Evolutionary conservation across 1,140 invertebrate genomes (phyloP).

Genomic region (Drosophila mauritiana): DNA sequence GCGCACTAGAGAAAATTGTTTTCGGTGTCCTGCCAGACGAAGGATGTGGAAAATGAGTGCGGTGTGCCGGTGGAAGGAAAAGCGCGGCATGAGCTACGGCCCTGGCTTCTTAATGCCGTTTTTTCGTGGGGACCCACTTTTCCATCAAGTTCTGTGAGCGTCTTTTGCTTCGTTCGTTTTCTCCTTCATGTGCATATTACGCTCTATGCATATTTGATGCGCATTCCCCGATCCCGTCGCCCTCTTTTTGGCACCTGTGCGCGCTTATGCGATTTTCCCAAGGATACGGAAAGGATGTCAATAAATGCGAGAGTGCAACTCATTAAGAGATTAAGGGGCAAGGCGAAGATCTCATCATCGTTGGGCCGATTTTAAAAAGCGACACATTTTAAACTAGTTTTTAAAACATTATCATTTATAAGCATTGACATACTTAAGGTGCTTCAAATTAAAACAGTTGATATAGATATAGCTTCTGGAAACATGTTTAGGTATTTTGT

Average conservation of each 20-base stretch:
- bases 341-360: conserved; percentile 48
- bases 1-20: background rate
- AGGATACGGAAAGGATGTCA: conserved; percentile 61
- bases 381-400: conserved; percentile 21
- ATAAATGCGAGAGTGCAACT: conserved; percentile 76
- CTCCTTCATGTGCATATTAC: conserved; percentile 67
- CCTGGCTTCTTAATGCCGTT: conserved; percentile 67
- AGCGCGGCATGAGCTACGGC: conserved; percentile 41
- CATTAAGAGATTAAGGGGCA: conserved; percentile 74
- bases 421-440: background rate
- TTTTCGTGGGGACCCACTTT: conserved; percentile 53
- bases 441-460: no score
- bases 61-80: conserved; percentile 16
- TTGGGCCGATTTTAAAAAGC: conserved; percentile 1
- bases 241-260: conserved; percentile 27
- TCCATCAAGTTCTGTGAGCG: conserved; percentile 39
- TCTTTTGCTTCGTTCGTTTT: conserved; percentile 48
- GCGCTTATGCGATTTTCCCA: conserved; percentile 67
- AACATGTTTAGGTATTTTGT: no score
- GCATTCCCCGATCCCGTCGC: background rate
- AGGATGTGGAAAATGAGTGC: background rate
- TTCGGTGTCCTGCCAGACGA: conserved; percentile 2
- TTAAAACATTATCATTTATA: background rate
- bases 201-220: conserved; percentile 75
- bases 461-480: no score